These are phyloP conservation scores for Centrocercus urophasianus DNA, from an alignment of 2,113 vertebrate species.

Conservation along the genomic window DNA sequence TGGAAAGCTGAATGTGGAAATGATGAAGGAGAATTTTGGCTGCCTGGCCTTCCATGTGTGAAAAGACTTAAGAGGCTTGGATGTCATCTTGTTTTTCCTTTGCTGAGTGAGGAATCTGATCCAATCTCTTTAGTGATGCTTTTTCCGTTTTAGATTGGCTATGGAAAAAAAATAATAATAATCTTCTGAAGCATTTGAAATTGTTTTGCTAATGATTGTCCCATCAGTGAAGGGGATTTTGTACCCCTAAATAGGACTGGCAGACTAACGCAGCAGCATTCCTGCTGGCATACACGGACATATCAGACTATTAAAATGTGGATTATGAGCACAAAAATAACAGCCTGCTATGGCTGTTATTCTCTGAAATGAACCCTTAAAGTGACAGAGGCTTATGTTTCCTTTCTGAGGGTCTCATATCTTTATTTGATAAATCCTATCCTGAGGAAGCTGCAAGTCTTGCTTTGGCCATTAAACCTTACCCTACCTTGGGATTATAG, in stretches of 20 bases:
- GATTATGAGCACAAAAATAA: neutral
- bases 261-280: neutral
- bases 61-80: constrained; percentile 56
- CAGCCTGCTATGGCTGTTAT: neutral
- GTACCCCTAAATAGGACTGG: neutral
- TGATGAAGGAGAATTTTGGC: constrained; percentile 41
- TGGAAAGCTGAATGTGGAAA: constrained; percentile 22
- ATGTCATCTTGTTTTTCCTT: constrained; percentile 26
- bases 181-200: neutral
- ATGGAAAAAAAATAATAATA: neutral
- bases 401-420: neutral
- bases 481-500: neutral
- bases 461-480: neutral
- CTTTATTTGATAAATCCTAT: neutral
- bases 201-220: neutral
- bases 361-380: neutral
- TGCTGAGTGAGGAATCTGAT: neutral
- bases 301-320: neutral
- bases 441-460: neutral
- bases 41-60: constrained; percentile 32
- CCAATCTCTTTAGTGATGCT: neutral
- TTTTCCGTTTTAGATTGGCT: constrained; percentile 8
- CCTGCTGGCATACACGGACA: neutral
- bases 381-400: neutral
- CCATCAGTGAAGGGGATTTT: neutral